phyloP scores from a whole-genome alignment of 2,113 vertebrate genomes.

The Phaethon lepturus region DNA sequence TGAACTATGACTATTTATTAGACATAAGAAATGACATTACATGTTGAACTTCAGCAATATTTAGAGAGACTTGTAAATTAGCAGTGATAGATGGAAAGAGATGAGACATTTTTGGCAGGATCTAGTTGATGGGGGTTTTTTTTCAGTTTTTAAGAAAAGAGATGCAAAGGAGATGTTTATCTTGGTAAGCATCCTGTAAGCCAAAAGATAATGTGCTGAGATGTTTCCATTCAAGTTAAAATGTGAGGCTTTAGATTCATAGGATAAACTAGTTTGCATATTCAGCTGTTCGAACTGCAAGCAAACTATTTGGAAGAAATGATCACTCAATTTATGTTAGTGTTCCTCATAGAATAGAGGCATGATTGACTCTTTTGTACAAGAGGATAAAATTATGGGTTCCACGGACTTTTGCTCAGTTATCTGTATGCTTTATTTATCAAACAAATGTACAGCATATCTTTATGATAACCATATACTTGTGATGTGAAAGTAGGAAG shows the following conservation, averaged over 20 bases:
- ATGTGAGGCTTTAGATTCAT: not conserved
- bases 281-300: not conserved
- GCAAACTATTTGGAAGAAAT: not conserved
- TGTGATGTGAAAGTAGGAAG: not conserved
- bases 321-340: not conserved
- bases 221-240: not conserved
- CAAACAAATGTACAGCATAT: not conserved
- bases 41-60: not conserved
- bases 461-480: not conserved
- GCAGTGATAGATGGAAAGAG: not conserved
- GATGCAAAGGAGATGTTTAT: not conserved
- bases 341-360: not conserved
- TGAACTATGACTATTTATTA: not conserved
- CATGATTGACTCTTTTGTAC: not conserved
- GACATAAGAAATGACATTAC: not conserved
- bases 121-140: fast-evolving
- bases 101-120: not conserved
- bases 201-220: not conserved
- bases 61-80: not conserved
- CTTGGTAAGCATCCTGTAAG: not conserved
- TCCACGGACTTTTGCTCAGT: not conserved
- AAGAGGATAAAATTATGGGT: not conserved
- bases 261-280: not conserved
- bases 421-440: not conserved
- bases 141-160: not conserved